Conservation (phyloP, 2,888 invertebrate species). For the Rutpela maculata region DNA sequence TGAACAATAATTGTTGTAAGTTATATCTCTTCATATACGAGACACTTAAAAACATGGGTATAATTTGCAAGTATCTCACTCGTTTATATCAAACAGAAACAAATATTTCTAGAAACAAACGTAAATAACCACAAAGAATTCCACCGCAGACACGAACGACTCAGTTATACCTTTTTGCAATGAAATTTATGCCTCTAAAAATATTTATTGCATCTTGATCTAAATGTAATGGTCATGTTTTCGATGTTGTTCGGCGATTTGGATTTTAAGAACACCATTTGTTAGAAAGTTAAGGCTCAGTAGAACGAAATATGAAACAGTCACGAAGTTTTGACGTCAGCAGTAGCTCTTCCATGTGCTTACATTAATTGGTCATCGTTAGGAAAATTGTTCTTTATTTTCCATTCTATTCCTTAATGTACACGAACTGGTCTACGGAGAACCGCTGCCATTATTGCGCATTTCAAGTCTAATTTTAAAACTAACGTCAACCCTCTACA, state of each 20-base stretch:
- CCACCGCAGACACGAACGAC: background rate
- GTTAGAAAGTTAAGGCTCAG: background rate
- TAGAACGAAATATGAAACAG: slow-evolving; percentile 51
- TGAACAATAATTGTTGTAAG: too few relatives aligned
- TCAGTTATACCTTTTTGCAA: background rate
- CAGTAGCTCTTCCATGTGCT: slow-evolving; percentile 28
- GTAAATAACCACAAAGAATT: background rate
- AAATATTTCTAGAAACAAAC: too few relatives aligned
- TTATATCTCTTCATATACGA: too few relatives aligned
- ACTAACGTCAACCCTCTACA: slow-evolving; percentile 31
- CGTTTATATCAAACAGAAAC: too few relatives aligned
- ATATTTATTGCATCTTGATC: slow-evolving; percentile 34
- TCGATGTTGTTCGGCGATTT: slow-evolving; percentile 32
- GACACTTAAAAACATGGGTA: too few relatives aligned
- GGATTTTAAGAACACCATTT: slow-evolving; percentile 30
- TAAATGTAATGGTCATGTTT: slow-evolving; percentile 10
- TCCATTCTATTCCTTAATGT: slow-evolving; percentile 23
- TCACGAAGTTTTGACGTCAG: slow-evolving; percentile 59
- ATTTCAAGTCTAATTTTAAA: slow-evolving; percentile 44
- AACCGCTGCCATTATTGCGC: slow-evolving; percentile 31
- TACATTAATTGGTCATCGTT: slow-evolving; percentile 45
- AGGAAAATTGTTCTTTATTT: slow-evolving; percentile 35
- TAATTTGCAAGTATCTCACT: too few relatives aligned
- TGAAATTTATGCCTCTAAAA: slow-evolving; percentile 13
- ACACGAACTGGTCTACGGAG: slow-evolving; percentile 32